A percentile compares a stretch with the other conserved stretches of the same genome.
phyloP scores from a whole-genome alignment of 1,140 invertebrate species.

The Nasonia longicornis region DNA sequence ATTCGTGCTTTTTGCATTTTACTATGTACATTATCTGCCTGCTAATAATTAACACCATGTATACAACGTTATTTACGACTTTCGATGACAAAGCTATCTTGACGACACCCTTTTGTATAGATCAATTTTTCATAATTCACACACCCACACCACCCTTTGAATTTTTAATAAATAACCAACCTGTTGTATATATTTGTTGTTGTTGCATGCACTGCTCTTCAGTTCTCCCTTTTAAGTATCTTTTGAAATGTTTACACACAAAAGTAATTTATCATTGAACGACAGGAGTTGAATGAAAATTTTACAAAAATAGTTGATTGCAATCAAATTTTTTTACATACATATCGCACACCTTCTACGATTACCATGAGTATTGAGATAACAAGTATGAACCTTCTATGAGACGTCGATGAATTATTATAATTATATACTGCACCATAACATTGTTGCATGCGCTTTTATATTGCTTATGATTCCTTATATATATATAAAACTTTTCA shows the following conservation, averaged over 20 bases:
- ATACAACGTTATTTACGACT: conserved; percentile 1
- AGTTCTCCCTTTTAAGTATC: neutral
- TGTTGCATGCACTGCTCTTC: neutral
- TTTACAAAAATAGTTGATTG: conserved; percentile 44
- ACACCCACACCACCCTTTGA: neutral
- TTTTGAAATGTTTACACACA: neutral
- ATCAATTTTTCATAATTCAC: neutral
- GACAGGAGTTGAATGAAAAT: conserved; percentile 27
- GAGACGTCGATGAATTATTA: conserved; percentile 13
- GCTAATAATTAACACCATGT: neutral
- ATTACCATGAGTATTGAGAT: neutral
- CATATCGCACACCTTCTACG: neutral
- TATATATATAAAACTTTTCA: conserved; percentile 27
- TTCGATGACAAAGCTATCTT: conserved; percentile 33
- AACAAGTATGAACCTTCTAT: neutral
- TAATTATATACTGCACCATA: conserved; percentile 8
- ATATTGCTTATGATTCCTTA: conserved; percentile 39
- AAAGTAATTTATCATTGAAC: neutral
- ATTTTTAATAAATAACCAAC: neutral
- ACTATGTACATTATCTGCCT: neutral
- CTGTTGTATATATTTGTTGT: neutral
- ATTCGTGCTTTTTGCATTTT: conserved; percentile 32
- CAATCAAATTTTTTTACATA: conserved; percentile 13
- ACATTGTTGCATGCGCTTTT: conserved; percentile 37
- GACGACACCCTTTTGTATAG: neutral